A percentile compares a stretch with the other conserved stretches of the same genome.
These are phyloP conservation scores for Centropus bengalensis DNA, from an alignment of 2,113 vertebrate species.

Conservation along the genomic window DNA sequence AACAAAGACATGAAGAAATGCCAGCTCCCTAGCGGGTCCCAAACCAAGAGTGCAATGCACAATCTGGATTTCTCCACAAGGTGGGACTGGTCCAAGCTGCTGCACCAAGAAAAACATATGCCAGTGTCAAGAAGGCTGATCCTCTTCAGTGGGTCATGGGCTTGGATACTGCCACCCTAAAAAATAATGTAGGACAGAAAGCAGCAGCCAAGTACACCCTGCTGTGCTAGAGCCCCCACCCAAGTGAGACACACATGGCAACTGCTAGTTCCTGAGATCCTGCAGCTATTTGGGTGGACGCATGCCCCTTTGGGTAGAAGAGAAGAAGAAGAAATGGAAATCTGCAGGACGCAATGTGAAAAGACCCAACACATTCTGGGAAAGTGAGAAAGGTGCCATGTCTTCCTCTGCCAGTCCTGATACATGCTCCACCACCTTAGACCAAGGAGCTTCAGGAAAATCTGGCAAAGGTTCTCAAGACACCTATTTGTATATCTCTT, in stretches of 20 bases:
- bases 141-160: not conserved
- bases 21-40: not conserved
- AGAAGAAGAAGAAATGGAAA: not conserved
- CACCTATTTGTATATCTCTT: not conserved
- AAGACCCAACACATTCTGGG: not conserved
- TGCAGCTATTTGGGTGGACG: not conserved
- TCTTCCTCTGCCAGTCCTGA: not conserved
- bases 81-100: not conserved
- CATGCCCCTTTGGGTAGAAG: rapidly evolving
- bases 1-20: not conserved
- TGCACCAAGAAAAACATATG: not conserved
- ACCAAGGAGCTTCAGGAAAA: not conserved
- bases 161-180: not conserved
- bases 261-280: not conserved
- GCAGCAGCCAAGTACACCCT: not conserved
- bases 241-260: not conserved
- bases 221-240: not conserved
- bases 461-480: not conserved
- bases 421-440: not conserved
- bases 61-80: not conserved
- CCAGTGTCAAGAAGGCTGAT: not conserved
- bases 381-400: not conserved
- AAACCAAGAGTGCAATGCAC: not conserved
- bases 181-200: not conserved
- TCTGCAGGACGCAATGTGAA: not conserved